Evolutionary conservation across 2,888 invertebrate genomes (phyloP).

Genomic region (Temnothorax rugatulus): DNA sequence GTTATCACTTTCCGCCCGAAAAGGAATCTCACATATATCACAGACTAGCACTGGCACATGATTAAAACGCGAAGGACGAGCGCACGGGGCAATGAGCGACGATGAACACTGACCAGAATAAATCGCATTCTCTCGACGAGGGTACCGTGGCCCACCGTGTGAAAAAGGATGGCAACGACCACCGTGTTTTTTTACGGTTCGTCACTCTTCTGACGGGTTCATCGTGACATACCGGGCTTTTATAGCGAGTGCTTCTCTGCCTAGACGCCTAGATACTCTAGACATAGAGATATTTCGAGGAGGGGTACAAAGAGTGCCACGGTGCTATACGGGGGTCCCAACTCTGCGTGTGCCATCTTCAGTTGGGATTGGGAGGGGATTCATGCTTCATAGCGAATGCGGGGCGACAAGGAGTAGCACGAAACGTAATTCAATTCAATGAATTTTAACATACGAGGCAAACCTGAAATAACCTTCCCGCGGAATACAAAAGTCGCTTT

Average conservation of each 20-base stretch:
- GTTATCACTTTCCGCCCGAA: conserved; percentile 14
- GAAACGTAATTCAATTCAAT: conserved; percentile 9
- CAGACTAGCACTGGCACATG: conserved; percentile 55
- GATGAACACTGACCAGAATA: conserved; percentile 75
- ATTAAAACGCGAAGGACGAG: background rate
- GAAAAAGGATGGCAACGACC: conserved; percentile 65
- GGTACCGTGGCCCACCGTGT: conserved; percentile 52
- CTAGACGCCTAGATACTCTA: conserved; percentile 69
- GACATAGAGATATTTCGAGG: conserved; percentile 71
- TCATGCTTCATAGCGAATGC: conserved; percentile 39
- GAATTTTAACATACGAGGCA: background rate
- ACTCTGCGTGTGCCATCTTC: conserved; percentile 66
- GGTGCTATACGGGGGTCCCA: conserved; percentile 69
- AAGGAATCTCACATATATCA: conserved; percentile 39
- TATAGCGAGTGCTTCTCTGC: conserved; percentile 78
- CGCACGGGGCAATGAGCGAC: conserved; percentile 11
- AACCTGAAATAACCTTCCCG: background rate
- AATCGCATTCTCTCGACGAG: conserved; percentile 65
- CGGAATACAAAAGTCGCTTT: background rate
- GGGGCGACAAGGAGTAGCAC: background rate
- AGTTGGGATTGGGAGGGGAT: conserved; percentile 69
- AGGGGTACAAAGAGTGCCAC: conserved; percentile 70
- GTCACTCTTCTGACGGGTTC: conserved; percentile 81
- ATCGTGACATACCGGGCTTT: conserved; percentile 77
- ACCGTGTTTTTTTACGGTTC: conserved; percentile 74